Percentiles rank a stretch among this genome's conserved stretches.
Conservation (phyloP, 2,888 invertebrate genomes). For the Hermaeophaga mercurialis region DNA sequence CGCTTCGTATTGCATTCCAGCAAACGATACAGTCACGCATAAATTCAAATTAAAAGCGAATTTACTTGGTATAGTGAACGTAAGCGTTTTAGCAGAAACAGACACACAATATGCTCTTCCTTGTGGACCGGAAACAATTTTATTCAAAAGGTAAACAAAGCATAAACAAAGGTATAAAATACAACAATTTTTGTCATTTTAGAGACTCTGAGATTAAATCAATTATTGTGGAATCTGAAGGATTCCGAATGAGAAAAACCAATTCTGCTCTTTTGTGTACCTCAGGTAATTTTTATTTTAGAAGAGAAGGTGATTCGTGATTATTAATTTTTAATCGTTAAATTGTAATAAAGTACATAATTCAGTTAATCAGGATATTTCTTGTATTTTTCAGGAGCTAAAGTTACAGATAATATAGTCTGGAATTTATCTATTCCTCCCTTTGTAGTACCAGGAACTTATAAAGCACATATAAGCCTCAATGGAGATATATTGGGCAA, state of each 20-base stretch:
- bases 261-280: slow-evolving; percentile 72
- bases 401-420: slow-evolving; percentile 41
- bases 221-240: slow-evolving; percentile 72
- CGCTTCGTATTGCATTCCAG: slow-evolving; percentile 48
- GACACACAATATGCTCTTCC: slow-evolving; percentile 56
- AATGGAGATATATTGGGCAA: slow-evolving; percentile 70
- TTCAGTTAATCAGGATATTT: not conserved
- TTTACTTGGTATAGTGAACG: slow-evolving; percentile 54
- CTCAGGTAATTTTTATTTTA: slow-evolving; percentile 62
- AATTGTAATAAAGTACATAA: too few species aligned
- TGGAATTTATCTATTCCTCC: slow-evolving; percentile 61
- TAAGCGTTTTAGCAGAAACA: slow-evolving; percentile 60
- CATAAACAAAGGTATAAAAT: not conserved
- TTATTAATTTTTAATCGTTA: too few species aligned
- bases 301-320: too few species aligned
- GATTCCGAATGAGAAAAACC: slow-evolving; percentile 68
- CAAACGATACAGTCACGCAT: slow-evolving; percentile 49
- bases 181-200: slow-evolving; percentile 31
- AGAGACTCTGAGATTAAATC: slow-evolving; percentile 69
- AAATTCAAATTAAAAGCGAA: slow-evolving; percentile 49
- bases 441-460: slow-evolving; percentile 67
- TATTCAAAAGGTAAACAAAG: slow-evolving; percentile 55
- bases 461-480: slow-evolving; percentile 65
- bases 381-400: slow-evolving; percentile 18
- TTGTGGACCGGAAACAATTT: slow-evolving; percentile 60